Conservation (phyloP, 2,113 vertebrate species). For the Petromus typicus region DNA sequence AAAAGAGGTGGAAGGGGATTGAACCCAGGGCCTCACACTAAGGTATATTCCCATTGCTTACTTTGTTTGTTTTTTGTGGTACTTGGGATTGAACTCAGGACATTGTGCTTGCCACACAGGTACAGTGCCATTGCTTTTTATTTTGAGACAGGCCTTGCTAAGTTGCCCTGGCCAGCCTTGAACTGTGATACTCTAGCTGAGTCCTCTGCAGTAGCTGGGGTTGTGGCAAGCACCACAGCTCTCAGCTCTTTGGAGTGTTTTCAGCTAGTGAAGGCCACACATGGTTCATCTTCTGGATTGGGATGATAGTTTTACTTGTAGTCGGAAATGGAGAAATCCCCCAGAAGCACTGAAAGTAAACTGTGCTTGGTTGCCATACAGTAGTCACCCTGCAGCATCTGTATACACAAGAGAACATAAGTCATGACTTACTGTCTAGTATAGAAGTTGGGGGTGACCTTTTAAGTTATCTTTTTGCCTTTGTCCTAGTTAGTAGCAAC, state of each 20-base stretch:
- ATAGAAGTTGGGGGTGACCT: background rate
- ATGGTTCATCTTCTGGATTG: background rate
- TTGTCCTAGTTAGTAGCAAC: background rate
- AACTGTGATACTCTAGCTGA: background rate
- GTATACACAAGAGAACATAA: background rate
- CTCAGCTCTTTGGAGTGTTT: background rate
- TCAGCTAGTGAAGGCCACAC: background rate
- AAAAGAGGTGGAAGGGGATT: too few relatives aligned
- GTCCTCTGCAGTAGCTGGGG: background rate
- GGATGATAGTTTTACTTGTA: constrained; percentile 11
- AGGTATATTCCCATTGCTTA: too few relatives aligned
- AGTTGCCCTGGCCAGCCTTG: background rate
- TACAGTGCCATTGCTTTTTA: background rate
- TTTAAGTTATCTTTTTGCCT: background rate
- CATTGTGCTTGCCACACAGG: too few relatives aligned
- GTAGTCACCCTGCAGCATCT: background rate
- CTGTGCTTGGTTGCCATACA: background rate
- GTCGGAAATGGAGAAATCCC: background rate
- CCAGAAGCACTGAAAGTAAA: background rate
- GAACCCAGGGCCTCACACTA: too few relatives aligned
- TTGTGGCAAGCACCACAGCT: background rate
- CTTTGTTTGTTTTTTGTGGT: too few relatives aligned
- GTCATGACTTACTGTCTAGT: background rate
- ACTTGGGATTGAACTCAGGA: too few relatives aligned
- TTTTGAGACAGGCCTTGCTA: background rate